Base-by-base conservation (phyloP, 2,113 vertebrate species). In the Dasypus novemcinctus region DNA sequence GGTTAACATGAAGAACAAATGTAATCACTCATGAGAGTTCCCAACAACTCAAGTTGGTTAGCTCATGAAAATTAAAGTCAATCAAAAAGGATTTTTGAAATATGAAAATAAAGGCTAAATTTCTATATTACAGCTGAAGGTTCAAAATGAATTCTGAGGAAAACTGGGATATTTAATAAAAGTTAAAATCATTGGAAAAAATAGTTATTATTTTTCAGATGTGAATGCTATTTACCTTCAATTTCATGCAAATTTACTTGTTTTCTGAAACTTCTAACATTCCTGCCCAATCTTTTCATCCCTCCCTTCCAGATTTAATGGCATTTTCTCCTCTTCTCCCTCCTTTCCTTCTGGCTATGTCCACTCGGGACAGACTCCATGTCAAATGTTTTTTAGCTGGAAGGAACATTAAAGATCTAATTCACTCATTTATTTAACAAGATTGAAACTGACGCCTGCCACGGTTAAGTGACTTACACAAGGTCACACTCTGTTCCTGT, bases 381-480 rank as follows among this genome's bases (percentile, higher is more conserved):
- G 20, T 49, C 84, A 36, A 54, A 79, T 95, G 52, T 38, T 68
- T 75, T 87, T 33, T 38, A 75, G 87, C 15, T 33, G 7, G 11
- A 90, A 82, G 61, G 59, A 79, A 68, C 7, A 41, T 79, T 88
- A 82, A 75, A 69, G 52, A 93, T 27, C 43, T 57, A 82, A 38
- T 66, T 78, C 41, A 49, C 29, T 93, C 54, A 75, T 41, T 54
- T 36, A 76, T 20, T 86, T 27, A 31, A 12, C n/a, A 57, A 89
- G 38, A 54, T 54, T 80, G 33, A 87, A 87, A 87, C 31, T 4
- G 4, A 86, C 69, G 43, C 63, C 93, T 57, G 43, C 91, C 69
- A 71, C 90, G 31, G 64, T 74, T 91, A 74, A 74, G 66, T 74
- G 36, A 82, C 74, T 92, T 87, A 76, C n/a, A 87, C 18, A 72